These are phyloP conservation scores for Tauraco erythrolophus DNA, from an alignment of 2,113 vertebrate genomes.

Conservation along the genomic window DNA sequence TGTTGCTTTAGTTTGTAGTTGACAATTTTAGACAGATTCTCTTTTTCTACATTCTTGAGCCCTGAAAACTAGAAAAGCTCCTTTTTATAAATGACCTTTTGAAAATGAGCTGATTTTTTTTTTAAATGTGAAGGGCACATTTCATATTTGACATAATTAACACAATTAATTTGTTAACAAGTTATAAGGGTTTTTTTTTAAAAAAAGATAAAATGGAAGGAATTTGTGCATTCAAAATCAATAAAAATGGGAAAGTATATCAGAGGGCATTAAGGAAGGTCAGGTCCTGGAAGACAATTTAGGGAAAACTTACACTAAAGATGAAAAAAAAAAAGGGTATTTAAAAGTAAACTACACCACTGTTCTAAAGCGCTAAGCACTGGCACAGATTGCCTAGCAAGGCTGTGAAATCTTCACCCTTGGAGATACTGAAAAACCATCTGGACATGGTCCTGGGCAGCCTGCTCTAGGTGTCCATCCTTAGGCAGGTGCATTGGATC, in stretches of 20 bases:
- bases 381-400: neutral
- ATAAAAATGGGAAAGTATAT: neutral
- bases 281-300: neutral
- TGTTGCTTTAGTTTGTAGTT: neutral
- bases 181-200: accelerated
- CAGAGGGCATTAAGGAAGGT: neutral
- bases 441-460: neutral
- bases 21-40: neutral
- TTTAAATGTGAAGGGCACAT: neutral
- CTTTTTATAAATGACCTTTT: neutral
- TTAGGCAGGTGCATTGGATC: neutral
- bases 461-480: neutral
- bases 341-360: neutral
- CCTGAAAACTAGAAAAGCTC: neutral
- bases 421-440: neutral
- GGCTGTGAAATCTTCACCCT: neutral
- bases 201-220: neutral
- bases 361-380: neutral
- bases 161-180: neutral
- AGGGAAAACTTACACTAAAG: neutral
- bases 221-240: neutral
- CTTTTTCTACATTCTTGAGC: neutral
- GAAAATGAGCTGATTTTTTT: neutral
- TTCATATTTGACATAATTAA: neutral
- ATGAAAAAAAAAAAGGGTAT: accelerated